These are phyloP conservation scores for Albula glossodonta DNA, from an alignment of 2,113 vertebrate genomes.

Conservation along the genomic window DNA sequence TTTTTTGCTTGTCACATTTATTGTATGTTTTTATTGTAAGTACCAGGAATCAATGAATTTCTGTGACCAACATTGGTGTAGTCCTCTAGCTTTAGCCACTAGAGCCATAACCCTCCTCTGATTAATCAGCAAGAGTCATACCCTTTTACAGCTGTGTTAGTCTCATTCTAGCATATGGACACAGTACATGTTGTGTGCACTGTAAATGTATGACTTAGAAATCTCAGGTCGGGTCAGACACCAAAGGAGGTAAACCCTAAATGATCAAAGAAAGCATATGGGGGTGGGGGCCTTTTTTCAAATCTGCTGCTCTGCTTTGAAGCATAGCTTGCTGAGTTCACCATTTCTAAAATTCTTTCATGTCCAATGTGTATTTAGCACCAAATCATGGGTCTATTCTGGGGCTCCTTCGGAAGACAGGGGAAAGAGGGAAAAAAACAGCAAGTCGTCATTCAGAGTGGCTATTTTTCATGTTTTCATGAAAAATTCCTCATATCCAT, in stretches of 20 bases:
- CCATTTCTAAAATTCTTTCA: conserved; percentile 53
- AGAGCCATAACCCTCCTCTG: not conserved
- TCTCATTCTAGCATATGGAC: not conserved
- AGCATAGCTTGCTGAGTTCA: conserved; percentile 27
- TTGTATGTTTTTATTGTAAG: no score
- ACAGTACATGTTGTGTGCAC: not conserved
- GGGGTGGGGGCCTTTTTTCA: conserved; percentile 26
- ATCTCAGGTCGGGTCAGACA: not conserved
- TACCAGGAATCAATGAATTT: no score
- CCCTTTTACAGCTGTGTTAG: not conserved
- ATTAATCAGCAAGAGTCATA: not conserved
- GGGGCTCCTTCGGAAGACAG: conserved; percentile 47
- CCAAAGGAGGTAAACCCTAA: not conserved
- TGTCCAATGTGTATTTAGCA: conserved; percentile 59
- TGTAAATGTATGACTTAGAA: not conserved
- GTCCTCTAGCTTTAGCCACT: not conserved
- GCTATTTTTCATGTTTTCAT: conserved; percentile 82
- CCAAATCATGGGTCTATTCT: conserved; percentile 55
- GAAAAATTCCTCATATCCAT: conserved; percentile 88
- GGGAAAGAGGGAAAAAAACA: conserved; percentile 27
- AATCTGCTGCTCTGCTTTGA: conserved; percentile 30
- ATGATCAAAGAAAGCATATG: conserved; percentile 25
- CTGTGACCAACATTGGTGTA: not conserved
- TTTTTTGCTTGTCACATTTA: not conserved
- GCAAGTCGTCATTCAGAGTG: conserved; percentile 50